Conservation (phyloP, 2,113 vertebrate species). For the Pitta sordida region DNA sequence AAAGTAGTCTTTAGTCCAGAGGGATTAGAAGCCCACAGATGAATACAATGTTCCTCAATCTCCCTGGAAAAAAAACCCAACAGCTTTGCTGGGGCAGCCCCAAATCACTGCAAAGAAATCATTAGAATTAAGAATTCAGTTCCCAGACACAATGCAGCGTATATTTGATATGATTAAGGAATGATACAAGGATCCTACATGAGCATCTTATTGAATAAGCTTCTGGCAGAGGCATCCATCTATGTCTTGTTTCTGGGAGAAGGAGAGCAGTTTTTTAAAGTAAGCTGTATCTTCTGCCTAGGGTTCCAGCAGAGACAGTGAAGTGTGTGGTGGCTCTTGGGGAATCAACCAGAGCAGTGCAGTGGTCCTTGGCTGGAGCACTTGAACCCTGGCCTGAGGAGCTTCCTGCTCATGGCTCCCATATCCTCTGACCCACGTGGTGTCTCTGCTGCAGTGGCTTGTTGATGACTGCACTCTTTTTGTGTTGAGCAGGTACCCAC, state of each 20-base stretch:
- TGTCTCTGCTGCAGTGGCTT: not conserved
- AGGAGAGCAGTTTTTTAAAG: not conserved
- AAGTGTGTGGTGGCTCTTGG: not conserved
- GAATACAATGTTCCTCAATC: not conserved
- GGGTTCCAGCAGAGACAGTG: not conserved
- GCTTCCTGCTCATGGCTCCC: not conserved
- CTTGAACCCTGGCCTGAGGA: not conserved
- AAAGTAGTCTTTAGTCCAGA: not conserved
- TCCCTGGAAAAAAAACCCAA: not conserved
- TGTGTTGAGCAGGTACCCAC: not conserved
- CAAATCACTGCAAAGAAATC: not conserved
- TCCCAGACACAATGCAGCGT: not conserved
- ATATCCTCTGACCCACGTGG: not conserved
- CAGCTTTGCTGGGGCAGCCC: not conserved
- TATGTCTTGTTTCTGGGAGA: not conserved
- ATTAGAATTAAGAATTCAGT: not conserved
- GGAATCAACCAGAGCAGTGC: fast-evolving
- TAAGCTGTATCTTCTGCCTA: not conserved
- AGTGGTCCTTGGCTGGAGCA: not conserved
- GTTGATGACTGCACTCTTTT: not conserved
- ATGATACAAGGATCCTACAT: not conserved
- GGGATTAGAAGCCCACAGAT: not conserved
- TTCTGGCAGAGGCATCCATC: not conserved
- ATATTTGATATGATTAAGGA: not conserved
- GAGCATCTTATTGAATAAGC: not conserved